phyloP scores from a whole-genome alignment of 2,113 vertebrate genomes.

The Setophaga coronata region DNA sequence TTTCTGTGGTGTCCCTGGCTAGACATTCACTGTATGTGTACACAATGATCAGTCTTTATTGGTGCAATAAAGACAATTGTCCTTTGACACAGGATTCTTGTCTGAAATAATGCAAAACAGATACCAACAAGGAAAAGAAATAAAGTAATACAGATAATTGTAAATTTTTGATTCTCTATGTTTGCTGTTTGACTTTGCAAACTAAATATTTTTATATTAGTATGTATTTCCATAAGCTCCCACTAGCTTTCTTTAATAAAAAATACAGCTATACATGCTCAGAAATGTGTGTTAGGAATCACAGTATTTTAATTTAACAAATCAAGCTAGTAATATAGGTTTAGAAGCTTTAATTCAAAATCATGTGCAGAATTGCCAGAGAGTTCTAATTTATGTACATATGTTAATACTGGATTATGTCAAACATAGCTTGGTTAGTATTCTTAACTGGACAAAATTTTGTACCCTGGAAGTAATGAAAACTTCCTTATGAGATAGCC shows the following conservation, averaged over 20 bases:
- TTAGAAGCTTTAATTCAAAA: conserved; percentile 6
- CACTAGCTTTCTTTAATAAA: neutral
- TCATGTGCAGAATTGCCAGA: neutral
- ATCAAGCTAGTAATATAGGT: neutral
- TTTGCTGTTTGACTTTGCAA: neutral
- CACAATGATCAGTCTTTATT: neutral
- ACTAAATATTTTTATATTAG: neutral
- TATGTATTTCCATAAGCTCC: neutral
- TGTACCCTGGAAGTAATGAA: neutral
- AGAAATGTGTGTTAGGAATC: neutral
- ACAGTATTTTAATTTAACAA: neutral
- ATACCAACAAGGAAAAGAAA: neutral
- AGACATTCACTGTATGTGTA: neutral
- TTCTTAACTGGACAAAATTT: neutral
- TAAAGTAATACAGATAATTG: neutral
- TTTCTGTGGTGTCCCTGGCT: neutral
- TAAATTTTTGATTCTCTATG: neutral
- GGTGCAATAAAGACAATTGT: neutral
- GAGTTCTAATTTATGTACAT: neutral
- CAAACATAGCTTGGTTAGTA: neutral
- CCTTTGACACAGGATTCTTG: neutral
- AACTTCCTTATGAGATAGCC: neutral
- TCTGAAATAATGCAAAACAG: neutral
- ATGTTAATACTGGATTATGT: neutral
- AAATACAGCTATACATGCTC: neutral